Base-by-base conservation (phyloP, 2,888 invertebrate species). In the Leptinotarsa tumamoca region DNA sequence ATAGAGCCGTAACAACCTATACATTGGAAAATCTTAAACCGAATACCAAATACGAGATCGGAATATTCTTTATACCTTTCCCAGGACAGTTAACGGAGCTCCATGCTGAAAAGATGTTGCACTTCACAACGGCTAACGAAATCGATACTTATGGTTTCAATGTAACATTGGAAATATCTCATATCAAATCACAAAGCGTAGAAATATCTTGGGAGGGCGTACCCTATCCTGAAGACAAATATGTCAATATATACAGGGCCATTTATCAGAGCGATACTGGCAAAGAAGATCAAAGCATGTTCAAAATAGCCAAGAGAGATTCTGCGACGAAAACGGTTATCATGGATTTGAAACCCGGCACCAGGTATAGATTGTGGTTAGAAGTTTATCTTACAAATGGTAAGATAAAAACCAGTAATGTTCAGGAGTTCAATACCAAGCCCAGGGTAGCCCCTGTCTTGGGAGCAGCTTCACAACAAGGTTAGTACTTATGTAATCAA, bases 371-470 rank as follows among this genome's bases (percentile, higher is more conserved):
- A 66, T 90, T 97, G 27, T 97, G 97, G 96, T 88, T 97, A 79
- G 97, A 97, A 85, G 92, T 96, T 80, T 97, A 96, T 88, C 89
- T 97, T 56, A 96, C 96, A 0, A 97, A 97, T 86, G 97, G 97
- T 21, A 94, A 94, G 86, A 95, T 95, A 77, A 95, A 96, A 87
- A 95, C 95, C 72, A 96, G 96, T 85, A 96, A 97, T 83, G 96
- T 96, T 0, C 92, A 96, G 83, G 95, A 96, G 84, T 95, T 97
- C 79, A 92, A 94, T 56, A 97, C 97, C 0, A 96, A 96, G 86
- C 93, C 95, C 1, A 92, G 94, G 75, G 87, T 90, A 68, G 89
- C 89, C 56, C 88, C 89, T 2, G 88, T 90, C 1, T 88, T 90
- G 23, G 90, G 89, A 4, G 87, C 89, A 67, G 52, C 75, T 33